These are phyloP conservation scores for Agrochola lota DNA, from an alignment of 2,888 invertebrate species.

Conservation along the genomic window DNA sequence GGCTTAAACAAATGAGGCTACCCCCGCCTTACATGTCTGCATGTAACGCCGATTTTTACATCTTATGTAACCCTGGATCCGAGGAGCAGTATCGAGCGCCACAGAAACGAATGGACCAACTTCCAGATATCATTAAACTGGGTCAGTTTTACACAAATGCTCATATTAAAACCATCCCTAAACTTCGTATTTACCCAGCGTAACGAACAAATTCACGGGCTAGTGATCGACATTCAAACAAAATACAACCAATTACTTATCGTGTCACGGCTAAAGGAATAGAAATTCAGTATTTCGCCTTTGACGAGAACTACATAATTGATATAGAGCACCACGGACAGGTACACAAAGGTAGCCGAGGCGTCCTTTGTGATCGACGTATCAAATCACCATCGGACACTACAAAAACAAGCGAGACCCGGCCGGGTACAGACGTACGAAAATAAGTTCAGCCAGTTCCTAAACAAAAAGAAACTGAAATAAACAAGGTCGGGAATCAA, in stretches of 20 bases:
- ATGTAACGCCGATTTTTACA: conserved; percentile 69
- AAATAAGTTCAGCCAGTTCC: conserved; percentile 89
- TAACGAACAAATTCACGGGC: conserved; percentile 80
- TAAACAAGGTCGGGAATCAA: conserved; percentile 91
- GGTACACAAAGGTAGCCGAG: conserved; percentile 69
- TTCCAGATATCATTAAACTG: conserved; percentile 66
- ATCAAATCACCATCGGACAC: conserved; percentile 76
- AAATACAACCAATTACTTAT: conserved; percentile 83
- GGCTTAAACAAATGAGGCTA: conserved; percentile 88
- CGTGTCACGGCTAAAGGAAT: conserved; percentile 75
- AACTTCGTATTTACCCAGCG: conserved; percentile 76
- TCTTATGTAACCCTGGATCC: conserved; percentile 52
- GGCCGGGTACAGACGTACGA: conserved; percentile 84
- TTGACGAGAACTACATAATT: conserved; percentile 79
- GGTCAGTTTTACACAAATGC: conserved; percentile 66
- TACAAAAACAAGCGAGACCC: conserved; percentile 81
- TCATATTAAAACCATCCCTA: conserved; percentile 71
- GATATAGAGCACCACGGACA: conserved; percentile 72
- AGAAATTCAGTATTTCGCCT: conserved; percentile 75
- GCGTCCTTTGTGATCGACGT: conserved; percentile 74
- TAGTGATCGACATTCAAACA: conserved; percentile 79
- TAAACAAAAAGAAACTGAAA: conserved; percentile 91
- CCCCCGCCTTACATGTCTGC: conserved; percentile 75
- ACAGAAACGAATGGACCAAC: conserved; percentile 43
- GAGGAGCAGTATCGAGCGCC: conserved; percentile 50